These are phyloP conservation scores for Protonemura montana DNA, from an alignment of 2,888 invertebrate genomes.

Conservation along the genomic window DNA sequence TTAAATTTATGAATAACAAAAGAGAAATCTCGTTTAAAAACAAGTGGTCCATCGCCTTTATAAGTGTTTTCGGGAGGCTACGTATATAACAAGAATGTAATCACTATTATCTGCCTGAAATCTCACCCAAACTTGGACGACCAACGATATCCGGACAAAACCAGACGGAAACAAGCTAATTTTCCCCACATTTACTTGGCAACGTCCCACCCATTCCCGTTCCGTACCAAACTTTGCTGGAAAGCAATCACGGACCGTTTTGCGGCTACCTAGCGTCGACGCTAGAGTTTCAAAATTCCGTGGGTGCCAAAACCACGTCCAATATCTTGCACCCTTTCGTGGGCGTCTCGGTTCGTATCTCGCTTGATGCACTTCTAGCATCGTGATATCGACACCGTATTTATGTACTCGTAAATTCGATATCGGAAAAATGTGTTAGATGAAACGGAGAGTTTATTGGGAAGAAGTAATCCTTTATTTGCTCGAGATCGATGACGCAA, in stretches of 20 bases:
- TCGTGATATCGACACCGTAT: not conserved
- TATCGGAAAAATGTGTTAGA: not conserved
- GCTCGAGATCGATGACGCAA: not conserved
- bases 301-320: not conserved
- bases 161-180: not conserved
- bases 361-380: not conserved
- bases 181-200: not conserved
- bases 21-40: not conserved
- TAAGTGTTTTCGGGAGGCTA: not conserved
- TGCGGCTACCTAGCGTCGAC: not conserved
- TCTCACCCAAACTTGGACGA: not conserved
- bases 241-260: not conserved
- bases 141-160: not conserved
- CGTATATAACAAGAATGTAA: not conserved
- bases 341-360: not conserved
- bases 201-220: not conserved
- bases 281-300: not conserved
- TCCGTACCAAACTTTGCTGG: not conserved
- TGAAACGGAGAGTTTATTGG: not conserved
- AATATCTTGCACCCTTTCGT: not conserved
- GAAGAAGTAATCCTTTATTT: not conserved
- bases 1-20: not conserved
- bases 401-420: slow-evolving; percentile 7
- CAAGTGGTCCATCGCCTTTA: not conserved
- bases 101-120: not conserved